Base-by-base conservation (phyloP, 2,888 invertebrate genomes). In the Agrochola lychnidis region DNA sequence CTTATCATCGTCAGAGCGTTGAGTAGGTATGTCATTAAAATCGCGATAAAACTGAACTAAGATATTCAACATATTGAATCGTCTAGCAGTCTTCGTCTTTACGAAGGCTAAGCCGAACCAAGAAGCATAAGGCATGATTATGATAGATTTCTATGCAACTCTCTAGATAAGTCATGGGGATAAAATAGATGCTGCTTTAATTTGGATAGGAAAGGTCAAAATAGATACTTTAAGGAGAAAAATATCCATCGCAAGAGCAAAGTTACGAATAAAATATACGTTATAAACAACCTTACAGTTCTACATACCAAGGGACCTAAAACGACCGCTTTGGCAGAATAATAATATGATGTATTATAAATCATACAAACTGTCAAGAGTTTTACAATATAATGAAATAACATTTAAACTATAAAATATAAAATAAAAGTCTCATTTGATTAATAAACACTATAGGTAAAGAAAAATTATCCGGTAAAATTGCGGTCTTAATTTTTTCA, bases 41-140 rank as follows among this genome's bases (percentile, higher is more conserved):
- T 62, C 14, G 61, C 45, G 57, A 79, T 64, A 83, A 64, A 30
- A 59, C n/a, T 64, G 59, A 74, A 59, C 16, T 66, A 30, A 73
- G 25, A 16, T 48, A 48, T 63, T 67, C 16, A 67, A 69, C 6
- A 9, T n/a, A 2, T 0, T 19, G 2, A 70, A n/a, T n/a, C 10
- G 10, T 30, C 22, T 51, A 45, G n/a, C 22, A 67, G 9, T 51
- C 14, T 70, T 48, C 3, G 9, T 48, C 30, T 53, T 30, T 16
- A 22, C 1, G 25, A 40, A 16, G 10, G 4, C 40, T 51, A 5
- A 1, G 14, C 4, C 3, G 19, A 42, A 22, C 7, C 19, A 45
- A 25, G 12, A 45, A 66, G 42, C n/a, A 42, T 19, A 22, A n/a
- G 4, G 6, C 25, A 3, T 12, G 45, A 25, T 66, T 25, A 25